These are phyloP conservation scores for Leptobrachium leishanense DNA, from an alignment of 2,113 vertebrate species.

Conservation along the genomic window DNA sequence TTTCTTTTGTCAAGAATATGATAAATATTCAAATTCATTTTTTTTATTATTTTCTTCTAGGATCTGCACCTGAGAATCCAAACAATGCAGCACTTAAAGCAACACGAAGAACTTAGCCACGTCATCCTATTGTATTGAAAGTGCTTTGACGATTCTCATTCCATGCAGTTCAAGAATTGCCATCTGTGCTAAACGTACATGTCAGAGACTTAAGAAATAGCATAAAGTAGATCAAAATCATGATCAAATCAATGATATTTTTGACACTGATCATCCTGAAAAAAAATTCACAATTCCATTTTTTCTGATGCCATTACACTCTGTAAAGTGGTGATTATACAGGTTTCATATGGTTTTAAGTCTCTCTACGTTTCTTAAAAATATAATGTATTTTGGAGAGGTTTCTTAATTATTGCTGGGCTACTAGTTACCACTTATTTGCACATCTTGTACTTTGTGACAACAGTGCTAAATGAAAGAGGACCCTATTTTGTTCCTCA, in stretches of 20 bases:
- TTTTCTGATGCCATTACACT: too few relatives aligned
- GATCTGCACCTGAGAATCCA: slow-evolving; percentile 38
- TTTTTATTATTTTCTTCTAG: slow-evolving; percentile 31
- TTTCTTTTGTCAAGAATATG: background rate
- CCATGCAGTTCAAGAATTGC: slow-evolving; percentile 4
- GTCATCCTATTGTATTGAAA: background rate
- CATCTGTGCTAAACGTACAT: background rate
- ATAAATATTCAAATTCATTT: background rate
- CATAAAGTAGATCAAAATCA: background rate
- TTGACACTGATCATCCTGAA: background rate
- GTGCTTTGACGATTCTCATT: slow-evolving; percentile 12
- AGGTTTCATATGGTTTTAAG: too few relatives aligned
- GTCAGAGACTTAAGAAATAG: slow-evolving; percentile 9
- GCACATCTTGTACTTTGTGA: too few relatives aligned
- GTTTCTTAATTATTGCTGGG: too few relatives aligned
- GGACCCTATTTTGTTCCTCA: too few relatives aligned
- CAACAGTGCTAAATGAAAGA: too few relatives aligned
- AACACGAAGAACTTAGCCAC: slow-evolving; percentile 23
- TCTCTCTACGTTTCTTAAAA: too few relatives aligned
- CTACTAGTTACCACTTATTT: too few relatives aligned
- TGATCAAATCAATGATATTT: background rate
- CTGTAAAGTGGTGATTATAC: too few relatives aligned
- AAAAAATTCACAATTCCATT: too few relatives aligned
- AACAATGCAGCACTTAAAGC: slow-evolving; percentile 28
- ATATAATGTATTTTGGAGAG: too few relatives aligned